Conservation (phyloP, 2,888 invertebrate genomes). For the Aphodius granarius region DNA sequence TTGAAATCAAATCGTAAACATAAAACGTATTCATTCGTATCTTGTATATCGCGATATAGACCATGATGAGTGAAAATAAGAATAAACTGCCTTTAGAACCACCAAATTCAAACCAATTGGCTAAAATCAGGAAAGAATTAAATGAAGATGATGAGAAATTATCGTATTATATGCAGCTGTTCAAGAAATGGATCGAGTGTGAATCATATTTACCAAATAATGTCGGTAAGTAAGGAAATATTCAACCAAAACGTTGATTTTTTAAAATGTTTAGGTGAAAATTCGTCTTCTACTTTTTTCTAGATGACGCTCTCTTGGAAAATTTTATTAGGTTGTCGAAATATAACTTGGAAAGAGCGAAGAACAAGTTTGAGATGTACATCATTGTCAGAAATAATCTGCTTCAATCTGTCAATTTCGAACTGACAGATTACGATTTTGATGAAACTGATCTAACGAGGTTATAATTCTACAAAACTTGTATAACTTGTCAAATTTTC, state of each 20-base stretch:
- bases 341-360: background rate
- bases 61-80: background rate
- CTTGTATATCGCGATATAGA: background rate
- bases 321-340: background rate
- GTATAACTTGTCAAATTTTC: no score
- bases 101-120: background rate
- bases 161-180: background rate
- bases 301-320: background rate
- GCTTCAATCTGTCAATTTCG: background rate
- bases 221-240: background rate
- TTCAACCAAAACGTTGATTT: no score
- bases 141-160: background rate
- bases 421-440: background rate
- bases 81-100: background rate
- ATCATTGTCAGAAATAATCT: background rate
- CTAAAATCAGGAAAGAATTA: background rate
- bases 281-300: background rate
- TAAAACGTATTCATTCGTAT: background rate
- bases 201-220: background rate
- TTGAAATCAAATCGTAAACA: no score
- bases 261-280: background rate
- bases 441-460: background rate
- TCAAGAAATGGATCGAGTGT: background rate
- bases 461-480: no score
- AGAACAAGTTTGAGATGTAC: background rate